Evolutionary conservation across 2,113 vertebrate genomes (phyloP).

Genomic region (Gymnocephalus cernua): DNA sequence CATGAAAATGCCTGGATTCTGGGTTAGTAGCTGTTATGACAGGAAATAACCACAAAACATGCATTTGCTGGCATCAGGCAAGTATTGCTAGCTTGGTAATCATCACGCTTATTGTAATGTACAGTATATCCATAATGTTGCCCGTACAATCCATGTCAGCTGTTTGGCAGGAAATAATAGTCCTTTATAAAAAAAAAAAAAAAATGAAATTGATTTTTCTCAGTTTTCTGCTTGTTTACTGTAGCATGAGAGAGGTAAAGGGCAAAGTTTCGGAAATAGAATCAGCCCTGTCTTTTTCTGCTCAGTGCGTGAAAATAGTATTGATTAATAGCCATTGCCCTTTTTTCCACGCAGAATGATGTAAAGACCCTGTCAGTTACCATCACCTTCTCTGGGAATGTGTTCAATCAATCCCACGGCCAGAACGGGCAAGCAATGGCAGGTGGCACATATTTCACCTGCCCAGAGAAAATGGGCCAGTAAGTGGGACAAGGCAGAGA

Average conservation of each 20-base stretch:
- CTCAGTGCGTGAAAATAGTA: slow-evolving; percentile 69
- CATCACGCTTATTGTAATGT: not conserved
- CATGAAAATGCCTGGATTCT: slow-evolving; percentile 66
- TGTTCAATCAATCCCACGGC: slow-evolving; percentile 80
- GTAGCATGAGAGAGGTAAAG: slow-evolving; percentile 60
- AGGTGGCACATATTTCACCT: slow-evolving; percentile 92
- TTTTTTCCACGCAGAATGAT: slow-evolving; percentile 75
- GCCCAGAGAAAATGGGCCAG: slow-evolving; percentile 91
- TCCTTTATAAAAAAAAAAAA: not conserved
- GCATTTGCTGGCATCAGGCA: slow-evolving; percentile 11
- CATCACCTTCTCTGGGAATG: slow-evolving; percentile 70
- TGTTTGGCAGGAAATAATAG: not conserved
- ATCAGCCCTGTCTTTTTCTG: slow-evolving; percentile 62
- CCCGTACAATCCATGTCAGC: not conserved
- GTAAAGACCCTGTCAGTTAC: slow-evolving; percentile 80
- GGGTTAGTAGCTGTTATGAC: slow-evolving; percentile 55
- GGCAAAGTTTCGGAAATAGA: slow-evolving; percentile 70
- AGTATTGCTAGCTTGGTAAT: slow-evolving; percentile 17
- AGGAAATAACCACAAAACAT: slow-evolving; percentile 41
- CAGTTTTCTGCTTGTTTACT: slow-evolving; percentile 64
- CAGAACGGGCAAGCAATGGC: slow-evolving; percentile 88
- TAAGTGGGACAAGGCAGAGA: slow-evolving; percentile 76
- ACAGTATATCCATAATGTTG: not conserved
- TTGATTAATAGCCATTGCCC: slow-evolving; percentile 79
- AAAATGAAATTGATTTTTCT: slow-evolving; percentile 49